Conservation (phyloP, 2,113 vertebrate genomes). For the Taxidea taxus region DNA sequence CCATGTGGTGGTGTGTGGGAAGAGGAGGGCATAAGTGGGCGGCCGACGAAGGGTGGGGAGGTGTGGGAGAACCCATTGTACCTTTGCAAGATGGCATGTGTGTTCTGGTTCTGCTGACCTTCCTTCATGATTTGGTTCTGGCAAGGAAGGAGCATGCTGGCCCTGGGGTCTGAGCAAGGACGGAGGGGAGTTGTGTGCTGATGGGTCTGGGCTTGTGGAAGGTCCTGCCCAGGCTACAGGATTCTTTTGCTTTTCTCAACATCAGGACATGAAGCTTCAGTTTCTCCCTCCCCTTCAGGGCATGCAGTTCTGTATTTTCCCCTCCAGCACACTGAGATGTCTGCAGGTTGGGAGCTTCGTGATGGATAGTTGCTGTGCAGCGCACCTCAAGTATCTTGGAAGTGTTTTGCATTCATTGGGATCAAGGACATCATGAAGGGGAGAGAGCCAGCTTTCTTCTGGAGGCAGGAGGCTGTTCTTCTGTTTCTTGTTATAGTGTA, state of each 20-base stretch:
- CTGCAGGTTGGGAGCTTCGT: background rate
- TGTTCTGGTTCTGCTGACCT: background rate
- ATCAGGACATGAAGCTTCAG: background rate
- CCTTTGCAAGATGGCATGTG: background rate
- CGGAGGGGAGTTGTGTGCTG: background rate
- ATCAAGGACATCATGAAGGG: background rate
- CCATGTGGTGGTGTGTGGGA: background rate
- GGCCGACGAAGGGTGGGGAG: background rate
- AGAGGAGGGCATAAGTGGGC: background rate
- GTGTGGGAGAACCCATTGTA: background rate
- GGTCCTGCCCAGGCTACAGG: background rate
- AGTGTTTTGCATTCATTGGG: background rate
- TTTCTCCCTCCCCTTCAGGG: background rate
- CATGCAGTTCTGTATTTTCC: fast-evolving
- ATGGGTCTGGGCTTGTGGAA: background rate
- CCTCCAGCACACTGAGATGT: fast-evolving
- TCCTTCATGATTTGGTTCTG: background rate
- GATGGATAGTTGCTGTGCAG: background rate
- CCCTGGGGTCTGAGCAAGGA: background rate
- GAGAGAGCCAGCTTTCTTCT: background rate
- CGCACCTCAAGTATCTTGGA: background rate
- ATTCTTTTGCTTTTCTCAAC: background rate
- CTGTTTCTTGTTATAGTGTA: background rate
- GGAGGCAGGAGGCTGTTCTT: background rate
- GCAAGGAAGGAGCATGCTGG: background rate